These are phyloP conservation scores for Centrocercus urophasianus DNA, from an alignment of 2,113 vertebrate species.

Conservation along the genomic window DNA sequence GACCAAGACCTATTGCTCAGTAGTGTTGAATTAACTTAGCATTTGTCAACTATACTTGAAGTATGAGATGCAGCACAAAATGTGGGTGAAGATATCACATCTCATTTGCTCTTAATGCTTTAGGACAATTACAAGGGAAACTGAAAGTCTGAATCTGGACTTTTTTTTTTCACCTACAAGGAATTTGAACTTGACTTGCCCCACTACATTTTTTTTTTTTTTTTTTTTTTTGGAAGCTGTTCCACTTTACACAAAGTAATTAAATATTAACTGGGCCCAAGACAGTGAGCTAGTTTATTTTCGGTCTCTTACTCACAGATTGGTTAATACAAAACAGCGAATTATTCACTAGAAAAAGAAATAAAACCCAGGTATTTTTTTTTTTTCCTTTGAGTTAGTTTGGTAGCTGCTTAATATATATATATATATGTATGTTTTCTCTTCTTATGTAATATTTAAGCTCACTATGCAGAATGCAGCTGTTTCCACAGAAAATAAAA, in stretches of 20 bases:
- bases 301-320: background rate
- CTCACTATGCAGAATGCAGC: background rate
- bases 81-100: background rate
- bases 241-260: background rate
- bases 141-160: background rate
- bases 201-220: rapidly evolving
- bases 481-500: background rate
- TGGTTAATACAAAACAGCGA: background rate
- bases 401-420: background rate
- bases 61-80: background rate
- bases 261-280: background rate
- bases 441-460: background rate
- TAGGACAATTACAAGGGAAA: background rate
- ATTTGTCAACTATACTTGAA: background rate
- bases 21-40: background rate
- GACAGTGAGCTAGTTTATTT: background rate
- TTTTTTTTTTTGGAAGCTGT: background rate
- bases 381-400: background rate
- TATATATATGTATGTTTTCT: background rate
- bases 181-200: background rate
- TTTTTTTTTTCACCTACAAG: background rate
- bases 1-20: background rate
- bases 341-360: background rate
- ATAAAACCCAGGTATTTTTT: background rate
- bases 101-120: background rate